Evolutionary conservation across 2,797 vertebrate genomes (phyloP), one percentile per base, ranked within the genome.

Genomic region (Zonotrichia albicollis): DNA sequence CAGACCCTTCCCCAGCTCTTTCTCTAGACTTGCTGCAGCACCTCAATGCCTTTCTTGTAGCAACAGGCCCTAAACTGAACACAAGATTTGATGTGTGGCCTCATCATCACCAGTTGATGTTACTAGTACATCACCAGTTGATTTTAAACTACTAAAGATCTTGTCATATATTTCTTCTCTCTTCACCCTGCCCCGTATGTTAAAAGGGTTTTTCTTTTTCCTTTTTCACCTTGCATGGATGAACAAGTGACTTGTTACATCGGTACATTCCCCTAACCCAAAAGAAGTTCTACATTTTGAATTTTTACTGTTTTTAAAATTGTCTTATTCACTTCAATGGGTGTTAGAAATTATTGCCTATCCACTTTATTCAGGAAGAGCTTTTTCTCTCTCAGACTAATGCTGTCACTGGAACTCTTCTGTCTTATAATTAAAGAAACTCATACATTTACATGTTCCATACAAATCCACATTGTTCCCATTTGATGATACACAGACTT

Each of bases 391-490:
- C 34, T 93, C 46, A 85, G 51, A 83, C 67, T 95, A 87, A 94
- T 78, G 36, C 79, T 94, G 58, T 65, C 53, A 74, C 30, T 77
- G 89, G 75, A 92, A 94, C 34, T 90, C 64, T 92, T n/a, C 75
- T 84, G 46, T 78, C 91, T 86, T 72, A 89, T 67, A 95, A 91
- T 91, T 95, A 96, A 94, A 75, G 58, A 95, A 92, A 79, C 23
- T 78, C 60, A 78, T 55, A 89, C 77, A 60, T 93, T 66, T 66
- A 62, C 9, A 20, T 42, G 23, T 87, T 94, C n/a, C 7, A 4
- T 87, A 60, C 55, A 92, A 91, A 95, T 65, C 55, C 76, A 88
- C 78, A 64, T 73, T 92, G 40, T 75, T 96, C 68, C 86, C 61
- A 70, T 76, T 94, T 94, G 67, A 82, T 68, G 53, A 76, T 51